phyloP scores from a whole-genome alignment of 2,888 invertebrate species.

The Abrostola tripartita region DNA sequence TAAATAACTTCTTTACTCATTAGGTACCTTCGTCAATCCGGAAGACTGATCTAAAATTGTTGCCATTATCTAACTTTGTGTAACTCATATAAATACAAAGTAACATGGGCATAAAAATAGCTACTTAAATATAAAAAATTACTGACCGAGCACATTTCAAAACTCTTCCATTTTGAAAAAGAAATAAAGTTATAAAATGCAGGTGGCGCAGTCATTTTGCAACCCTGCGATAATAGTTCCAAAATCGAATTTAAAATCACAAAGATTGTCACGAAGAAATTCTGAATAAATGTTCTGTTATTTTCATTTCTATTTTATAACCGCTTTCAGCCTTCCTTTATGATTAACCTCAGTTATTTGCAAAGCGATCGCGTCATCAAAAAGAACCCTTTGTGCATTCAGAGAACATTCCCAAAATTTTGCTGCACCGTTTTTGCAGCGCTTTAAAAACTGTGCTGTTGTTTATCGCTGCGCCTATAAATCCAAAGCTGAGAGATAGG shows the following conservation, averaged over 20 bases:
- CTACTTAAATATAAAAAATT: neutral
- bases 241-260: constrained; percentile 15
- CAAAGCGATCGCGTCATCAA: constrained; percentile 3
- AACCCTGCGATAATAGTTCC: constrained; percentile 20
- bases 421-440: constrained; percentile 33
- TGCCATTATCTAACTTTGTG: too few species aligned
- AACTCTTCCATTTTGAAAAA: constrained; percentile 15
- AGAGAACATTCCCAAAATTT: constrained; percentile 25
- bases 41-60: too few species aligned
- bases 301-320: neutral
- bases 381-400: constrained; percentile 13
- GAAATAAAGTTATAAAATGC: constrained; percentile 41
- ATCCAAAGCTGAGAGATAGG: constrained; percentile 56
- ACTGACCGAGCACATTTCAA: neutral
- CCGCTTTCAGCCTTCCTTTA: neutral
- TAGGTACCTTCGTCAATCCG: too few species aligned
- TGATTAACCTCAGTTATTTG: neutral
- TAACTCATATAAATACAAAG: too few species aligned
- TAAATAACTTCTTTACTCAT: too few species aligned
- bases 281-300: neutral
- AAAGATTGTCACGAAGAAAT: neutral
- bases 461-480: constrained; percentile 51
- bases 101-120: too few species aligned
- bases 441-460: constrained; percentile 43
- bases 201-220: constrained; percentile 31